Evolutionary conservation across 1,140 invertebrate species (phyloP), one percentile per base, ranked within the genome.

Genomic region (Drosophila sturtevanti): DNA sequence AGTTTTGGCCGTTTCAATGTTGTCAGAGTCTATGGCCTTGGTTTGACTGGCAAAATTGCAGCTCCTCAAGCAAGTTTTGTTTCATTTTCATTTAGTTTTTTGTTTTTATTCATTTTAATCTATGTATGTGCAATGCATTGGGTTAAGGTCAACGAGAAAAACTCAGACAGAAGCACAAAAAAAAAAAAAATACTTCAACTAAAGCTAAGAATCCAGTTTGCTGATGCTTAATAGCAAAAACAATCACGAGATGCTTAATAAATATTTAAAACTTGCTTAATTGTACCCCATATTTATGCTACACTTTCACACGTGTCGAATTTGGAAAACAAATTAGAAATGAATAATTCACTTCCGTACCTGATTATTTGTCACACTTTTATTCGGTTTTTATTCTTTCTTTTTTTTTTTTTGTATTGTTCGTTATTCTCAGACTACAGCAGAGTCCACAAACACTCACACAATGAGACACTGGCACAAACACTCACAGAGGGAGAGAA

Each of bases 71-170:
- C 84, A 70, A 89, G 84, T 89, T 89, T 89, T 84, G 41, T 55
- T 87, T 71, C 79, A 74, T 74, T 89, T 89, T 78, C 41, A 44
- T 41, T 41, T 41, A 16, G 4, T 16, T 41, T 7, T 41, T 41
- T 41, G 16, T 14, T 41, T 41, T 41, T 48, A 21, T 21, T 48
- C 41, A 48, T 48, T 48, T 48, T 21, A 48, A 48, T 48, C 41
- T 48, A 89, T 89, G 79, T 89, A 90, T 81, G 86, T 81, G 69
- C 73, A 77, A 72, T 79, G 82, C 87, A 89, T 90, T 90, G 82
- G 87, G 87, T 90, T 90, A 90, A 90, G 87, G 87, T 89, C 87
- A 82, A 90, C 87, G 60, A 90, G 82, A 87, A 90, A 89, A 87
- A 76, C 41, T 89, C 74, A 79, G 72, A 75, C 77, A 78, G 67